A percentile compares a stretch with the other conserved stretches of the same genome.
Conservation (phyloP, 2,888 invertebrate species). For the Lasius fuliginosus region DNA sequence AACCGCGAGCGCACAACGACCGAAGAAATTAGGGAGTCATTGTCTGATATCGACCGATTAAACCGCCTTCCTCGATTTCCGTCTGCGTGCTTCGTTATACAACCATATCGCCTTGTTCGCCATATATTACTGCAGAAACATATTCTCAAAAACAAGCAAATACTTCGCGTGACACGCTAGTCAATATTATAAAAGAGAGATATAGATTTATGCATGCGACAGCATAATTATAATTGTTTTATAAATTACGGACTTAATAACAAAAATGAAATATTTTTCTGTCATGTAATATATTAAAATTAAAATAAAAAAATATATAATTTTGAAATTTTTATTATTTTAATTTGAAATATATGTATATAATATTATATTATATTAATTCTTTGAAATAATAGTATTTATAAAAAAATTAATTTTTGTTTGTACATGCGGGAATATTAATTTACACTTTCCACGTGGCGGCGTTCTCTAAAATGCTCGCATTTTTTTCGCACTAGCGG, state of each 20-base stretch:
- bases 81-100: conserved; percentile 13
- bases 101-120: not conserved
- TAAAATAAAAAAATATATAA: conserved; percentile 11
- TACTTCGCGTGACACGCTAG: not conserved
- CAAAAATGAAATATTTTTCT: not conserved
- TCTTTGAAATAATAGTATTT: not conserved
- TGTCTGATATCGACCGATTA: conserved; percentile 60
- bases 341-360: not conserved
- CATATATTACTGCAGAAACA: not conserved
- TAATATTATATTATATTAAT: not conserved
- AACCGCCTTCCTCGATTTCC: conserved; percentile 42
- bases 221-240: not conserved
- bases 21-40: conserved; percentile 65
- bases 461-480: not conserved
- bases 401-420: not conserved
- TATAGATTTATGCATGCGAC: not conserved
- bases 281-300: not conserved
- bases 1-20: conserved; percentile 60
- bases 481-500: not conserved
- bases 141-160: not conserved
- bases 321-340: too few relatives aligned
- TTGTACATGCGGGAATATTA: not conserved
- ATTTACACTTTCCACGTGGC: conserved; percentile 4
- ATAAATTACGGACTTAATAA: not conserved
- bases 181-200: not conserved